A percentile compares a stretch with the other conserved stretches of the same genome.
Conservation (phyloP, 2,888 invertebrate species). For the Spodoptera exigua region DNA sequence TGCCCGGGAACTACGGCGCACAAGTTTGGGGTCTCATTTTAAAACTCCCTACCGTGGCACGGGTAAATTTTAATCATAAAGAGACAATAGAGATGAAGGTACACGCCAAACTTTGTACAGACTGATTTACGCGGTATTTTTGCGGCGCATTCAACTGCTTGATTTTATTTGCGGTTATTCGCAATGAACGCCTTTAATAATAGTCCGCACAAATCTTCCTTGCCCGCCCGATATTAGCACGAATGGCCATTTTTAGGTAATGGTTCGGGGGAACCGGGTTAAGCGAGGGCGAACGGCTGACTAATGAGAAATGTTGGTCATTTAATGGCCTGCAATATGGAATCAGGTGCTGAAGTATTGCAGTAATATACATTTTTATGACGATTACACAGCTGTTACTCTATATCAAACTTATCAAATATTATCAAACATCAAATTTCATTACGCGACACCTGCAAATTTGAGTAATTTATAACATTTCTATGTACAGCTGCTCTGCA, state of each 20-base stretch:
- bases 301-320: conserved; percentile 54
- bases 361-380: conserved; percentile 17
- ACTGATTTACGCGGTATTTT: conserved; percentile 76
- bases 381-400: not conserved
- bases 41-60: conserved; percentile 75
- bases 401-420: not conserved
- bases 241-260: conserved; percentile 58
- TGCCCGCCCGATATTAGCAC: conserved; percentile 49
- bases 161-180: conserved; percentile 62
- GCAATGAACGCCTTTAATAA: conserved; percentile 60
- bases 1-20: conserved; percentile 75
- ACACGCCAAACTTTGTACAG: conserved; percentile 73
- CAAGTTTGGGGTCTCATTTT: conserved; percentile 84
- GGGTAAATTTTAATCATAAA: conserved; percentile 84
- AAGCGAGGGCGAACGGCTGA: conserved; percentile 54
- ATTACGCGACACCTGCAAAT: conserved; percentile 11
- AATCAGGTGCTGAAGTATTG: conserved; percentile 49
- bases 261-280: conserved; percentile 53
- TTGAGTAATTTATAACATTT: conserved; percentile 36
- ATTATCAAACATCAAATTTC: conserved; percentile 5
- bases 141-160: conserved; percentile 55
- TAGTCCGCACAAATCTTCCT: conserved; percentile 58
- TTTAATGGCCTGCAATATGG: conserved; percentile 55
- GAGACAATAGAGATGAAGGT: conserved; percentile 81
- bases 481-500: conserved; percentile 33